Evolutionary conservation across 2,888 invertebrate genomes (phyloP).

Genomic region (Chouioia cunea): DNA sequence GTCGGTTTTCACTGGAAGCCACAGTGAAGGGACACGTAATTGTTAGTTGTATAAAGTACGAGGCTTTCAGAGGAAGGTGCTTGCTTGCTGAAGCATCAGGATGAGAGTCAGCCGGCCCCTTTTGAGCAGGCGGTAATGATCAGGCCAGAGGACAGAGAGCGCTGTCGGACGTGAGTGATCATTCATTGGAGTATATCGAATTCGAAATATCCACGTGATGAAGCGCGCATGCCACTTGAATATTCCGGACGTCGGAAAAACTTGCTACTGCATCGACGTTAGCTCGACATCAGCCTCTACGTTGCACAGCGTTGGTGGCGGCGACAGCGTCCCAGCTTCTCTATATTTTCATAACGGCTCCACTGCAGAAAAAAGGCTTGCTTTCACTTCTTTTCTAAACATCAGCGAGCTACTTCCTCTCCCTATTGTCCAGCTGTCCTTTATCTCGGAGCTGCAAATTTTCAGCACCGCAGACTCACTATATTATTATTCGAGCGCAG

Average conservation of each 20-base stretch:
- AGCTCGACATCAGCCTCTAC: too few species aligned
- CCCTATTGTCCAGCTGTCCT: neutral
- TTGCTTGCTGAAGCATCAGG: too few species aligned
- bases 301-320: neutral
- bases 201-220: constrained; percentile 9
- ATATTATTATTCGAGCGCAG: constrained; percentile 24
- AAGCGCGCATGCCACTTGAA: neutral
- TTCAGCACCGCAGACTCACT: neutral
- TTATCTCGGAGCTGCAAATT: neutral
- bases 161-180: neutral
- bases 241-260: constrained; percentile 7
- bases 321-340: neutral
- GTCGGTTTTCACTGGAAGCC: too few species aligned
- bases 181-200: neutral
- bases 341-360: neutral
- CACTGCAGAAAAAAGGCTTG: too few species aligned
- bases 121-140: too few species aligned
- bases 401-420: neutral
- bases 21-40: too few species aligned
- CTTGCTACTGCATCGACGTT: too few species aligned
- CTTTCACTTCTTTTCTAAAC: constrained; percentile 31
- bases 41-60: too few species aligned
- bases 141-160: too few species aligned
- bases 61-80: too few species aligned
- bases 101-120: too few species aligned